Base-by-base conservation (phyloP, 53 echinoderm and acorn worm genomes). In the Temnopleurus reevesii region DNA sequence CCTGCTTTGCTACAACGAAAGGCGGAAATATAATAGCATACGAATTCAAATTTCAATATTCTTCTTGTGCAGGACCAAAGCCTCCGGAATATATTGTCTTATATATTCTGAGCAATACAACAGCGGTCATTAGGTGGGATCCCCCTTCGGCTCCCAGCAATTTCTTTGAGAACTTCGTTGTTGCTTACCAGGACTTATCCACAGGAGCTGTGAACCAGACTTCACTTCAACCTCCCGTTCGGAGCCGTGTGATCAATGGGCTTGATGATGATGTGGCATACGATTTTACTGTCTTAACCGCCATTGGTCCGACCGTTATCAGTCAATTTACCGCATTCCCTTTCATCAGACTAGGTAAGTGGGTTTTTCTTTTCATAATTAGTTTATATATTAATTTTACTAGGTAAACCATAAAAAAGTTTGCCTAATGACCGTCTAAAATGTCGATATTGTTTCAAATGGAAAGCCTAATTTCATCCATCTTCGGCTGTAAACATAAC, bases 81-180 rank as follows among this genome's bases (percentile, higher is more conserved):
- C 43, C 85, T 6, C 85, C 85, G 17, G 60, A 59, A 15, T 59
- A 85, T 25, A 60, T 85, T 10, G 5, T 85, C 27, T 15, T 59
- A 17, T 85, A 85, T 46, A 57, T 41, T 12, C 45, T 85, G 2
- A 60, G 85, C 60, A 23, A 59, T 49, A 36, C 45, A 4, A 15
- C 28, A 3, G 12, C 58, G 4, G 25, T 85, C 27, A 26, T 85
- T 12, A 24, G 59, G 28, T 85, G 85, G 85, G 60, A 85, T 36
- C 60, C 59, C 4, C 85, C 85, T 25, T 60, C 60, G 41, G 8
- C 59, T 29, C 85, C 85, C 12, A 36, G 60, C 46, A 85, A 85
- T 46, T 60, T 9, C 60, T 85, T 85, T 28, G 49, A 46, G 23
- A 60, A 56, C 25, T 85, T 41, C 17, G 24, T 60, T 2, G 46